phyloP scores from a whole-genome alignment of 2,888 invertebrate genomes.

The Entomobrya multifasciata region DNA sequence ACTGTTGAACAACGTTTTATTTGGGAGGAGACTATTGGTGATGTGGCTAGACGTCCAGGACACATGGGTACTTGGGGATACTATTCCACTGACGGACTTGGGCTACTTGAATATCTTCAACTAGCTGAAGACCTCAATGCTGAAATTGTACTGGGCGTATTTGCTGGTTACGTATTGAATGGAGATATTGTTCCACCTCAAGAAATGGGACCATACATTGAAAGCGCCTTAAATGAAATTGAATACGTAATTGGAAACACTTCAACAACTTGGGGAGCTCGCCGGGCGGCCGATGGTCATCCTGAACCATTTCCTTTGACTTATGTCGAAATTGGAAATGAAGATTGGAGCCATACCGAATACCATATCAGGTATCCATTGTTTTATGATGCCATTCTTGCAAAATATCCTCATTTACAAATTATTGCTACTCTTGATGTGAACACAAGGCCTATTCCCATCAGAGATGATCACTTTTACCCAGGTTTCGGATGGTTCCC shows the following conservation, averaged over 20 bases:
- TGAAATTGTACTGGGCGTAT: constrained; percentile 55
- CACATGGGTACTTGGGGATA: constrained; percentile 61
- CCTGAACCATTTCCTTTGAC: constrained; percentile 56
- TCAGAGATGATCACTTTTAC: constrained; percentile 60
- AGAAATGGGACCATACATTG: constrained; percentile 61
- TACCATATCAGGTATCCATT: constrained; percentile 53
- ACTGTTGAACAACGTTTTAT: constrained; percentile 57
- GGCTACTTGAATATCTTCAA: constrained; percentile 58
- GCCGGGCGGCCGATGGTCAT: constrained; percentile 54
- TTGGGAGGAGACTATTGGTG: constrained; percentile 64
- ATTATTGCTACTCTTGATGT: constrained; percentile 55
- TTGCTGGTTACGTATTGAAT: constrained; percentile 51
- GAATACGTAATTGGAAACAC: constrained; percentile 59
- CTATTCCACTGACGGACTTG: constrained; percentile 55
- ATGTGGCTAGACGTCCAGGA: constrained; percentile 50
- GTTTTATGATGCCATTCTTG: constrained; percentile 54
- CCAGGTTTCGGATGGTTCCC: constrained; percentile 58
- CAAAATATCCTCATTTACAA: constrained; percentile 33
- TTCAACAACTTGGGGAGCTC: constrained; percentile 55
- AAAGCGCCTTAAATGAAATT: constrained; percentile 62
- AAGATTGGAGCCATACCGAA: constrained; percentile 50
- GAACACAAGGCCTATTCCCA: constrained; percentile 51
- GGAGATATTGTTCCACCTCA: constrained; percentile 52
- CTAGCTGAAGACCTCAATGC: constrained; percentile 56
- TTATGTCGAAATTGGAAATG: constrained; percentile 63